phyloP scores from a whole-genome alignment of 1,140 invertebrate species.

The Drosophila nikananu region DNA sequence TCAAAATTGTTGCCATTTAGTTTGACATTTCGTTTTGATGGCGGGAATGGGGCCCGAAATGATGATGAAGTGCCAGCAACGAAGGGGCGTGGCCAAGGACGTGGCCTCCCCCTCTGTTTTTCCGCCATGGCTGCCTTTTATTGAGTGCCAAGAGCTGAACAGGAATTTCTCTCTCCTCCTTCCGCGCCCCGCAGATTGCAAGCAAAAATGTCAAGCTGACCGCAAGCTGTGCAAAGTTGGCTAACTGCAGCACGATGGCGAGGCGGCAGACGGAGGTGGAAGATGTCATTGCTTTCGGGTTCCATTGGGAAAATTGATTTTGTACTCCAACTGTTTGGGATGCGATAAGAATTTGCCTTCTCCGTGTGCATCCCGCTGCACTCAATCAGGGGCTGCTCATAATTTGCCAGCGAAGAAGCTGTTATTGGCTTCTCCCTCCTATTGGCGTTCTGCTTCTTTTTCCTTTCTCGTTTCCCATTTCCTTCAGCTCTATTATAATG shows the following conservation, averaged over 20 bases:
- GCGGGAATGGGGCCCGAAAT: constrained; percentile 52
- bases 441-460: background rate
- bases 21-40: constrained; percentile 83
- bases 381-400: constrained; percentile 55
- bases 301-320: constrained; percentile 72
- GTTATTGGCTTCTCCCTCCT: constrained; percentile 32
- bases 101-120: background rate
- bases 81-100: constrained; percentile 52
- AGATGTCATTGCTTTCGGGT: constrained; percentile 26
- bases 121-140: constrained; percentile 56
- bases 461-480: constrained; percentile 31
- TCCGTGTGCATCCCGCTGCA: constrained; percentile 26
- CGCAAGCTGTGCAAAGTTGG: constrained; percentile 65
- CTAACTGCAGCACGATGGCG: constrained; percentile 7
- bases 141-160: constrained; percentile 63
- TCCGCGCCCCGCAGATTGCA: constrained; percentile 39
- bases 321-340: constrained; percentile 44
- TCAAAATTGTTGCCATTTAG: constrained; percentile 84
- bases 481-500: constrained; percentile 44
- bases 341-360: constrained; percentile 71
- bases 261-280: background rate
- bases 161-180: constrained; percentile 56
- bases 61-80: constrained; percentile 73
- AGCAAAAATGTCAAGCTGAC: constrained; percentile 65
- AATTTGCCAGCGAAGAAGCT: constrained; percentile 47